Base-by-base conservation (phyloP, 2,888 invertebrate species). In the Syritta pipiens region DNA sequence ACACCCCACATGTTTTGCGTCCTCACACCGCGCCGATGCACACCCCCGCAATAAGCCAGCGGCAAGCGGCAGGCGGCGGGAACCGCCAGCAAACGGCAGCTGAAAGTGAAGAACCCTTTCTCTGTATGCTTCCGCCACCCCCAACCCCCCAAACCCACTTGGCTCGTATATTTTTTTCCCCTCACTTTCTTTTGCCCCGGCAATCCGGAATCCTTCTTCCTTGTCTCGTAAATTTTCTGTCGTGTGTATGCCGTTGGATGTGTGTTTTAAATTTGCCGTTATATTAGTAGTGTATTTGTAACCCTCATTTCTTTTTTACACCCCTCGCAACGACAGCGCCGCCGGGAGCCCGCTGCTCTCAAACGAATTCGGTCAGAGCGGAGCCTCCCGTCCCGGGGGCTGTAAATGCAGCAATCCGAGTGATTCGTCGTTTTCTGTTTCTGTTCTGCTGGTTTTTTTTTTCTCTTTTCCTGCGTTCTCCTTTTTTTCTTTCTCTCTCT, bases 191-290 rank as follows among this genome's bases (percentile, higher is more conserved):
- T 57, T 67, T 60, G n/a, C 49, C 30, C 62, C 55, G 53, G 26
- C 59, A 55, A 60, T 60, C 74, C 46, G 44, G 49, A 22, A 53
- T 53, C 59, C 51, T 59, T 59, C 46, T 35, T 49, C 49, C 35
- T 62, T 68, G 67, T 62, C 67, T 79, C 74, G 74, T 74, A 74
- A 74, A 57, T 57, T n/a, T 46, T 55, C 28, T 53, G 37, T 55
- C 72, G 60, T 60, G 17, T 40, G 46, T 65, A 26, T 63, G 42
- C 55, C 60, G 60, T 37, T 40, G 22, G 28, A 42, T 69, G 69
- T 65, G 62, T 74, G 62, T 62, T 74, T 74, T 63, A 74, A 79
- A 79, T 74, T 79, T 79, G 68, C 67, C 55, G 74, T 74, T 74
- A 57, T 57, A 68, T 55, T 74, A 55, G 67, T 57, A 44, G 72